phyloP scores from a whole-genome alignment of 2,888 invertebrate genomes.

The Thymelicus acteon region DNA sequence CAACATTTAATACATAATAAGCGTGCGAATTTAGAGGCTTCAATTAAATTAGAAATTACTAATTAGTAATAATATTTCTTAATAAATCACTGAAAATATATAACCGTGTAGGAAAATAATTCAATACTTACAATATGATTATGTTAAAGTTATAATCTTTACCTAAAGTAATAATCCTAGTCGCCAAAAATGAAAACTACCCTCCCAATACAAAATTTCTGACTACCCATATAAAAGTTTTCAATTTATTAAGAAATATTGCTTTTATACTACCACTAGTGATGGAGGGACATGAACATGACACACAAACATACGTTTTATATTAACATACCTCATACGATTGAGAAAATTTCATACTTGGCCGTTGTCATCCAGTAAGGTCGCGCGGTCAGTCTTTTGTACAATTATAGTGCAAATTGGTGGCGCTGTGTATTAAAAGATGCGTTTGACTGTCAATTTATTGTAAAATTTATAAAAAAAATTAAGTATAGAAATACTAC shows the following conservation, averaged over 20 bases:
- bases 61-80: conserved; percentile 1
- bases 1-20: neutral
- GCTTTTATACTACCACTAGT: conserved; percentile 21
- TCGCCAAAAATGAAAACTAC: neutral
- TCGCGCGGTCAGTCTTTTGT: conserved; percentile 21
- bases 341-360: conserved; percentile 31
- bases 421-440: neutral
- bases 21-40: neutral
- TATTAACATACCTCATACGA: conserved; percentile 31
- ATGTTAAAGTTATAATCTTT: too few relatives aligned
- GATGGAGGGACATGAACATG: conserved; percentile 25
- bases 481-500: neutral
- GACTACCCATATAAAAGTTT: neutral
- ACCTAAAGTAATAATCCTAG: neutral
- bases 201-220: neutral
- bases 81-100: neutral
- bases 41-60: neutral
- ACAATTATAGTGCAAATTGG: conserved; percentile 11
- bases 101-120: neutral
- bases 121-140: too few relatives aligned
- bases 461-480: neutral
- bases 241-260: conserved; percentile 19
- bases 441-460: conserved; percentile 28
- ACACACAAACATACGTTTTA: conserved; percentile 25
- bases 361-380: conserved; percentile 23